Conservation (phyloP, 2,797 vertebrate species). For the Emydoidea blandingii region DNA sequence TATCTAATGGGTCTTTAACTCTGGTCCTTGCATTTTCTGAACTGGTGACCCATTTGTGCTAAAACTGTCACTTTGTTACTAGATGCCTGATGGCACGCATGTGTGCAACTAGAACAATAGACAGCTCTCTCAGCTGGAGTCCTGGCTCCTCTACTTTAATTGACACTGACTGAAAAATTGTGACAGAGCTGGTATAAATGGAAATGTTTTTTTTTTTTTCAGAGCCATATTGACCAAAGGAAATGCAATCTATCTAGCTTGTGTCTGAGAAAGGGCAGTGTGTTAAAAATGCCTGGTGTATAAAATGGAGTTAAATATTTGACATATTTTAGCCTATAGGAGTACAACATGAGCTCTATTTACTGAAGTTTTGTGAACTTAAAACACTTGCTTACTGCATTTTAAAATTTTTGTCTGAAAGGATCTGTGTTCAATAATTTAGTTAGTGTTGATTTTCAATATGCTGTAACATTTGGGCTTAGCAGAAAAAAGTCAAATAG, state of each 20-base stretch:
- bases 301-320: constrained; percentile 66
- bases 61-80: constrained; percentile 60
- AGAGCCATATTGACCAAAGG: constrained; percentile 16
- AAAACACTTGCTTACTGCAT: constrained; percentile 53
- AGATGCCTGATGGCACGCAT: constrained; percentile 46
- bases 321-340: constrained; percentile 56
- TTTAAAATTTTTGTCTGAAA: constrained; percentile 47
- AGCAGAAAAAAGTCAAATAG: not conserved
- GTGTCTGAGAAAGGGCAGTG: not conserved
- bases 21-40: constrained; percentile 9
- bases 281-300: constrained; percentile 48
- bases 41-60: constrained; percentile 33
- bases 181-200: constrained; percentile 36
- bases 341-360: constrained; percentile 58
- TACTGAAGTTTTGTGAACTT: not conserved
- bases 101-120: constrained; percentile 20
- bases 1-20: not conserved
- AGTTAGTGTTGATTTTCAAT: constrained; percentile 40
- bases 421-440: constrained; percentile 45
- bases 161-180: constrained; percentile 43
- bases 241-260: constrained; percentile 19
- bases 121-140: not conserved
- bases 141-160: constrained; percentile 31
- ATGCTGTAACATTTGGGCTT: constrained; percentile 27
- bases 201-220: constrained; percentile 59